Conservation (phyloP, 2,113 vertebrate genomes). For the Boulengeromyrus knoepffleri region DNA sequence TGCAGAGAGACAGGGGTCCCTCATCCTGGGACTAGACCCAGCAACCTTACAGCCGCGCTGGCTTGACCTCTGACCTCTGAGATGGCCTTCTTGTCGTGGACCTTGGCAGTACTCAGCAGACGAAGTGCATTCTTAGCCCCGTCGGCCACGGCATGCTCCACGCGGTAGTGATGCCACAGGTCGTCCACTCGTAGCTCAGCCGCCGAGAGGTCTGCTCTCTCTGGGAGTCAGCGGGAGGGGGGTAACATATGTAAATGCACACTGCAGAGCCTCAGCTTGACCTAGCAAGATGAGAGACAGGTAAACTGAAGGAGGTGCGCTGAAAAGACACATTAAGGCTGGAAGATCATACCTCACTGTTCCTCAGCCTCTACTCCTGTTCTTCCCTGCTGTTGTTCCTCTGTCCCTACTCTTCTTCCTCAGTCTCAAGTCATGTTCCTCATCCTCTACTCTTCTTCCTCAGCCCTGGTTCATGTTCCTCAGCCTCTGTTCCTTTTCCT, state of each 20-base stretch:
- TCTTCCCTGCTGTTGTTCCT: background rate
- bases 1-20: background rate
- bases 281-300: background rate
- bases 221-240: slow-evolving; percentile 38
- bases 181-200: slow-evolving; percentile 81
- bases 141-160: slow-evolving; percentile 79
- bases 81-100: slow-evolving; percentile 77
- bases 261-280: background rate
- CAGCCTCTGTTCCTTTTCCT: background rate
- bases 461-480: background rate
- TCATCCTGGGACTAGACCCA: background rate
- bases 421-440: background rate
- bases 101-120: slow-evolving; percentile 70
- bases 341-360: background rate
- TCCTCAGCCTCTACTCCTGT: background rate
- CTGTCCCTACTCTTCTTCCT: background rate
- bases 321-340: background rate
- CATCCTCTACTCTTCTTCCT: background rate
- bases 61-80: slow-evolving; percentile 51
- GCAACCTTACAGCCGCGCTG: background rate
- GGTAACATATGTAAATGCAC: background rate
- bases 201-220: slow-evolving; percentile 67
- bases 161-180: slow-evolving; percentile 79
- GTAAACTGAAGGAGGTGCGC: background rate
- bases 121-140: slow-evolving; percentile 81